phyloP scores from a whole-genome alignment of 2,113 vertebrate species.

The Rhegmatorhina hoffmannsi region DNA sequence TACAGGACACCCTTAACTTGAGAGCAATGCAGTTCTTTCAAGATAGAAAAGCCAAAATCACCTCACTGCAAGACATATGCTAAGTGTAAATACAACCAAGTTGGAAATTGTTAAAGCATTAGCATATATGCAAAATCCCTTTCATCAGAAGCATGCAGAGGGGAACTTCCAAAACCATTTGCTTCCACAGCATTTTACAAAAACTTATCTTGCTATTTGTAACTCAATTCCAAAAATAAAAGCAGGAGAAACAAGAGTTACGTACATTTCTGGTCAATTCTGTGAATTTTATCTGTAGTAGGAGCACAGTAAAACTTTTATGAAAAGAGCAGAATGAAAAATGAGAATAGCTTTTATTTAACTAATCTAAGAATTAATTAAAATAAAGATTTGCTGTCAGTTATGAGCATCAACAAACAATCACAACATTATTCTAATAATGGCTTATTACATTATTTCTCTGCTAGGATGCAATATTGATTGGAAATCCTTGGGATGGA shows the following conservation, averaged over 20 bases:
- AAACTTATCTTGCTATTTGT: not conserved
- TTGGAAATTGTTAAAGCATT: not conserved
- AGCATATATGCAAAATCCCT: not conserved
- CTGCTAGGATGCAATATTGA: conserved; percentile 60
- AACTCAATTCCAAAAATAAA: not conserved
- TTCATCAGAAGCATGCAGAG: not conserved
- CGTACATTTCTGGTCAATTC: not conserved
- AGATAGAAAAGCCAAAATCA: not conserved
- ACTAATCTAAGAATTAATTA: conserved; percentile 52
- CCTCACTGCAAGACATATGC: not conserved
- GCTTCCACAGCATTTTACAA: not conserved
- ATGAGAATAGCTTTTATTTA: conserved; percentile 4
- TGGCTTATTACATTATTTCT: conserved; percentile 40
- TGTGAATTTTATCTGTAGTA: not conserved
- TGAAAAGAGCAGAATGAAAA: not conserved
- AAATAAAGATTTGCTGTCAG: conserved; percentile 56
- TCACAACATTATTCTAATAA: conserved; percentile 59
- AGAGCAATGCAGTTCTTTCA: not conserved
- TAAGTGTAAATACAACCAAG: not conserved
- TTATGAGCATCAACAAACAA: not conserved
- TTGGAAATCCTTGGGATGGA: conserved; percentile 54
- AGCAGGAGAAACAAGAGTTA: not conserved
- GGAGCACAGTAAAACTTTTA: not conserved
- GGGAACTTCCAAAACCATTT: not conserved
- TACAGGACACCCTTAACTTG: accelerated